Base-by-base conservation (phyloP, 2,113 vertebrate species). In the Carassius auratus region DNA sequence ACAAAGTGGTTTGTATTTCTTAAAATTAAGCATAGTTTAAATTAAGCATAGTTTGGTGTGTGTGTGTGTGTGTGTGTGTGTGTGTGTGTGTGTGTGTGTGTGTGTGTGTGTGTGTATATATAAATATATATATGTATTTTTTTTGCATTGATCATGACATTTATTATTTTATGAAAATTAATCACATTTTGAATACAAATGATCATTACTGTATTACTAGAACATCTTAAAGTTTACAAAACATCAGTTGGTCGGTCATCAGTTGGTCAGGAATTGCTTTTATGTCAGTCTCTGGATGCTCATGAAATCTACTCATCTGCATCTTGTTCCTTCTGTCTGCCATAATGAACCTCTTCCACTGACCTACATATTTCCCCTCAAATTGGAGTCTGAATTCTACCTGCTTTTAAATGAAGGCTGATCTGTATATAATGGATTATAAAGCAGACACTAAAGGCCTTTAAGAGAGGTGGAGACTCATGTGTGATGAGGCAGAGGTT, bases 381-480 rank as follows among this genome's bases (percentile, higher is more conserved):
- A 10, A 42, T 21, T 62, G 19, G 21, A 23, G 59, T 71, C 68
- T 17, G 17, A 71, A 71, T 42, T 73, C 13, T 7, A 38, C 30
- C 0, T 13, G 12, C 8, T 26, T 59, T 59, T 59, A 19, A 57
- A 57, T 33, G 76, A 23, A 23, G 23, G 21, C 52, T 21, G 9
- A 77, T 77, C 5, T 79, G 55, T 79, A 79, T 78, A 61, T 79
- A 38, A 61, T 42, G 57, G 55, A 77, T 59, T 59, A 30, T 76
- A 76, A 55, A 55, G 17, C 42, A 45, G 42, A 36, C 26, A 21
- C 26, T 36, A 77, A 77, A 59, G 19, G 50, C 52, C 76, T 77
- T 77, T 59, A 38, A 59, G 30, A 38, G 26, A 8, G 9, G 45
- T 48, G 45, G 45, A 48, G 45, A 48, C 45, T 48, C 8, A 5